Base-by-base conservation (phyloP, 2,113 vertebrate genomes). In the Rhinoderma darwinii region DNA sequence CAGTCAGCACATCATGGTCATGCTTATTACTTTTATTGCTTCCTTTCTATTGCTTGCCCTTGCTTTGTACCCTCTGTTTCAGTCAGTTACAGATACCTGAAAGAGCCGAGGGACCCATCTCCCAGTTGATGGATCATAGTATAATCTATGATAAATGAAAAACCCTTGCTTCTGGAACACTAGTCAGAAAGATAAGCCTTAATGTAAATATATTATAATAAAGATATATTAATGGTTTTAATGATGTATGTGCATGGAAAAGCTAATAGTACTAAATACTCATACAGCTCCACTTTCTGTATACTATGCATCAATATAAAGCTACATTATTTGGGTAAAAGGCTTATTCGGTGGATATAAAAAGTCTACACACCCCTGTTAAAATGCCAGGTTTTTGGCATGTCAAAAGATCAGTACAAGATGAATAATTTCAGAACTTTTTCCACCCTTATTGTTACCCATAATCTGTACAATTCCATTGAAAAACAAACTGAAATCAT, bases 11-110 rank as follows among this genome's bases (percentile, higher is more conserved):
- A 61, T 87, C 27, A 56, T 82, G 51, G 85, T 82, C 85, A 87
- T 82, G 78, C 78, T 82, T 51, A 87, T 82, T 82, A 82, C 85
- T 87, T 72, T 87, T 87, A 87, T 82, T 82, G 68, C 68, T 37
- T 70, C 27, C 25, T 59, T 73, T 51, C 27, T 47, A 41, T 39
- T 44, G 63, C 37, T 73, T 81, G 85, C 79, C 78, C 85, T 87
- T 87, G 66, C 27, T 51, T 43, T 47, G 68, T 82, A 73, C 50
- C 72, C 76, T 86, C 43, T 61, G 41, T 11, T 82, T 54, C 39
- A 61, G 18, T 32, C 63, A 72, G 47, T 80, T 70, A 82, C 51
- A 50, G 85, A 61, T n/a, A 59, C 47, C 37, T 72, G 41, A n/a
- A 72, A 73, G 50, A 82, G 85, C 63, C 78, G 35, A 66, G 85